Evolutionary conservation across 2,888 invertebrate species (phyloP).

Genomic region (Coelinius sp.): DNA sequence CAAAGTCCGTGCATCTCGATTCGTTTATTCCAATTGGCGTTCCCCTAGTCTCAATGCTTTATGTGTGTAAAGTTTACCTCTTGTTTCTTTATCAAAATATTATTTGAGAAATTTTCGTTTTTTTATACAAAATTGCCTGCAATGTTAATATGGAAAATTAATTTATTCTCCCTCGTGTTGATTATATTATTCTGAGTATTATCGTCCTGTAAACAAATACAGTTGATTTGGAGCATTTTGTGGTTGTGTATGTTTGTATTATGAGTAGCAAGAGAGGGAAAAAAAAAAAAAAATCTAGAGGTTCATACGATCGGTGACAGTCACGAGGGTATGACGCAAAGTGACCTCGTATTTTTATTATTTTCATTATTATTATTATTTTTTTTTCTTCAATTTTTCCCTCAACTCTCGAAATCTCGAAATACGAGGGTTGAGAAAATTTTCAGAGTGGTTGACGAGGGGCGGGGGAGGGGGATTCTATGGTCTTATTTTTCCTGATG

Average conservation of each 20-base stretch:
- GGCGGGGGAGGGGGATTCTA: neutral
- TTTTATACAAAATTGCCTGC: no score
- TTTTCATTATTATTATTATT: neutral
- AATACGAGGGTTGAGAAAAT: neutral
- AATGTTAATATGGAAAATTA: no score
- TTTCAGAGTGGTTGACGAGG: no score
- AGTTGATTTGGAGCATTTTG: no score
- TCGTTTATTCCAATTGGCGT: constrained; percentile 38
- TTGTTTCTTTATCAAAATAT: no score
- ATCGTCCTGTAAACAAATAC: no score
- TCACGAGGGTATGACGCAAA: constrained; percentile 39
- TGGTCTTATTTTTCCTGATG: neutral
- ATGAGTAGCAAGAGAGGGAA: neutral
- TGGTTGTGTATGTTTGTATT: no score
- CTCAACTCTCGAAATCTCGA: neutral
- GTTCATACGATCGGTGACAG: constrained; percentile 35
- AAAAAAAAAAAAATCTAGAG: neutral
- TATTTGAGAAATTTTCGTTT: no score
- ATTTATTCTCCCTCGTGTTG: no score
- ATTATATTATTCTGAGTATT: no score
- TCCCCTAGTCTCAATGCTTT: no score
- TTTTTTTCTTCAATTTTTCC: neutral
- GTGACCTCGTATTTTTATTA: constrained; percentile 29
- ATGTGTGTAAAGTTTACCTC: neutral
- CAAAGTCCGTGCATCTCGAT: constrained; percentile 42